Evolutionary conservation across 2,113 vertebrate genomes (phyloP), one percentile per base, ranked within the genome.

Genomic region (Antechinus flavipes): DNA sequence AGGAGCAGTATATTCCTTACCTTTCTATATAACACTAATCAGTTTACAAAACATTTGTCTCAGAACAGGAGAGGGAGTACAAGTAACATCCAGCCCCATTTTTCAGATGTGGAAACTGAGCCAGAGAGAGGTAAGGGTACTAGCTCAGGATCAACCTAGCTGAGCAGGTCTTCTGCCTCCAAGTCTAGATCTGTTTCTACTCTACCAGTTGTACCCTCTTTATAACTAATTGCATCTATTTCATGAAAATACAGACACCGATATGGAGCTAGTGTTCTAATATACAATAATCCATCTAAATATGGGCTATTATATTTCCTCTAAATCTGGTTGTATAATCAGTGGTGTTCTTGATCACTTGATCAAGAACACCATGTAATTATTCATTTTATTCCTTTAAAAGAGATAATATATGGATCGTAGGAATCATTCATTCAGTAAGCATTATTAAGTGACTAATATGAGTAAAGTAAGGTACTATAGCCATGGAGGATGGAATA

Each of bases 1-100:
- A 84, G n/a, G n/a, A 84, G 68, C 19, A 84, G 19, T 23, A 6
- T 84, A 42, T 84, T 42, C 68, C 68, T 42, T 11, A 23, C n/a
- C n/a, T 84, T 84, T 84, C 68, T 84, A 23, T 23, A 84, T 8
- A 84, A 42, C 19, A 23, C 19, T 84, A n/a, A 84, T 42, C 42
- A 84, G 68, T 42, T 84, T 84, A 22, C 35, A 84, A 42, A 84
- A n/a, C 68, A 84, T 84, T 22, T 42, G n/a, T 1, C 68, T 84
- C 68, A 42, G n/a, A 23, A 42, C 68, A 84, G n/a, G 68, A 42
- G 16, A 84, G 19, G 7, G 35, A 84, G 19, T 8, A 42, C 68
- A 42, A 42, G 16, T 2, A 5, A 11, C 14, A 11, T 27, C 1
- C 1, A 0, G 8, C 27, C 46, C 52, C 3, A 1, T 4, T 35